Evolutionary conservation across 2,888 invertebrate genomes (phyloP).

Genomic region (Charanyca ferruginea): DNA sequence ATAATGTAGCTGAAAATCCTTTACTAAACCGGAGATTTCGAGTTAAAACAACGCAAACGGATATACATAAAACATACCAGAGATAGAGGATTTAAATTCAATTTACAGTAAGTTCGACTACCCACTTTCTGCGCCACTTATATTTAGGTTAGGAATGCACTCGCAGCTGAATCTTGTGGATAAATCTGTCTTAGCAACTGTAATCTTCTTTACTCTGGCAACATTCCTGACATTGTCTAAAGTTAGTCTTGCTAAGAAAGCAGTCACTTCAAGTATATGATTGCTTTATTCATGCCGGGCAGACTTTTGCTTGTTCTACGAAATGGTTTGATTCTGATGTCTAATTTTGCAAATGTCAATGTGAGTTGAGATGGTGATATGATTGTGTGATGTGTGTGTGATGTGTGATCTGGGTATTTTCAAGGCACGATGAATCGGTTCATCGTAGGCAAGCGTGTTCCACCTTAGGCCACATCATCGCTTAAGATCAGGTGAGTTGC

Average conservation of each 20-base stretch:
- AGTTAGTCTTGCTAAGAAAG: conserved; percentile 21
- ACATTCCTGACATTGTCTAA: conserved; percentile 9
- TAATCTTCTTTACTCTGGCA: conserved; percentile 31
- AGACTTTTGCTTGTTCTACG: neutral
- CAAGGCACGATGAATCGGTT: no score
- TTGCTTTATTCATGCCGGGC: conserved; percentile 6
- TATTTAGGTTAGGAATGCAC: conserved; percentile 58
- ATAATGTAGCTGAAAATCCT: conserved; percentile 38
- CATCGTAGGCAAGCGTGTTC: no score
- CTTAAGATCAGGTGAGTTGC: no score
- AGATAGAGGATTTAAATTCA: conserved; percentile 60
- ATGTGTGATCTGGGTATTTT: no score
- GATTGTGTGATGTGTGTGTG: no score
- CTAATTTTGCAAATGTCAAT: no score
- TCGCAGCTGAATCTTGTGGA: conserved; percentile 36
- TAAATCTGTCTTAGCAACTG: conserved; percentile 46
- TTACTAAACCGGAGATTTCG: conserved; percentile 30
- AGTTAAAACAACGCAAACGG: conserved; percentile 54
- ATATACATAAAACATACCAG: conserved; percentile 59
- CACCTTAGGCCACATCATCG: no score
- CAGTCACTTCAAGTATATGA: conserved; percentile 21
- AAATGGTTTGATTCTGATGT: no score
- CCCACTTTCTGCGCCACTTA: conserved; percentile 46
- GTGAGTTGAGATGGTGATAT: no score
- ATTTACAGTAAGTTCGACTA: conserved; percentile 57